These are phyloP conservation scores for Menidia beryllina DNA, from an alignment of 2,113 vertebrate genomes.

Conservation along the genomic window DNA sequence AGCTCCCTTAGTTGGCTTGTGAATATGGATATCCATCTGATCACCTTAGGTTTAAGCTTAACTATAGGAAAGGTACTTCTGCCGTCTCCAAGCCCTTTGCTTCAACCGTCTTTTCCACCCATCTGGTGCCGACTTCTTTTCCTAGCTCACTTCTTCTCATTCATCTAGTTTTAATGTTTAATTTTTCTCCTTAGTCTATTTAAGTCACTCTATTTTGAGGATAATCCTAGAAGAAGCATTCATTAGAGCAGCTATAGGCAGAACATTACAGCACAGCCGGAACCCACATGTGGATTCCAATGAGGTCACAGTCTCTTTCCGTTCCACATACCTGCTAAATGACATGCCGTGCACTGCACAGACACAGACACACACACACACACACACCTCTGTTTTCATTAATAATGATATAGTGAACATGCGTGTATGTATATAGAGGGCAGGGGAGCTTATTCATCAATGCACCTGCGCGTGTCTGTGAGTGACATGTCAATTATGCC, in stretches of 20 bases:
- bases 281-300: constrained; percentile 52
- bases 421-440: neutral
- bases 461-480: constrained; percentile 1
- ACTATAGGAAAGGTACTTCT: no score
- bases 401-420: no score
- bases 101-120: no score
- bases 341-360: constrained; percentile 38
- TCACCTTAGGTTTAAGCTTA: no score
- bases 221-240: neutral
- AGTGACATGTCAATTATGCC: constrained; percentile 44
- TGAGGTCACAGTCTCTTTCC: constrained; percentile 48
- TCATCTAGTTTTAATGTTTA: no score
- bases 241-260: constrained; percentile 10
- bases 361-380: neutral
- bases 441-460: neutral
- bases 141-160: no score
- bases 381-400: constrained; percentile 6
- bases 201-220: neutral
- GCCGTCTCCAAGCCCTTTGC: no score
- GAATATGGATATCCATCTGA: no score
- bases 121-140: no score
- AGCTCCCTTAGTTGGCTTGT: no score
- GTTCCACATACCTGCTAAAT: constrained; percentile 59
- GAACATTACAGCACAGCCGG: constrained; percentile 2
- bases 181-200: neutral